phyloP scores from a whole-genome alignment of 2,113 vertebrate species.

The Salvator merianae region DNA sequence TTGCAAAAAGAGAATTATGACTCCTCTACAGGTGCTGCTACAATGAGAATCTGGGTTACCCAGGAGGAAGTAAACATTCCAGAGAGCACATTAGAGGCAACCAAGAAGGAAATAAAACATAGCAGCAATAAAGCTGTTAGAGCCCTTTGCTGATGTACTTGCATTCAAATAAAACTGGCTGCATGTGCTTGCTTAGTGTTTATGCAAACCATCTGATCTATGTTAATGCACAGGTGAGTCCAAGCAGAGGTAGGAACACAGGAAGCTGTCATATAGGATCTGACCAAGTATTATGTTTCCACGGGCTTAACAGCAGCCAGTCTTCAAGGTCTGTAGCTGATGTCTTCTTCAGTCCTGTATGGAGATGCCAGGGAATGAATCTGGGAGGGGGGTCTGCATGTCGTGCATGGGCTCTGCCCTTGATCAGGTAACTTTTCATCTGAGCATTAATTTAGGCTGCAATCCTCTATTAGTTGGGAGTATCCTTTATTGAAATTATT shows the following conservation, averaged over 20 bases:
- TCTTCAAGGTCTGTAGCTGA: background rate
- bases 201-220: background rate
- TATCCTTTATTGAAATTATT: background rate
- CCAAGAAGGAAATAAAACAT: background rate
- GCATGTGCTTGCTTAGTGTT: background rate
- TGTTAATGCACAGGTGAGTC: background rate
- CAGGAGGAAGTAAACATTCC: constrained; percentile 27
- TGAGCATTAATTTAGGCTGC: background rate
- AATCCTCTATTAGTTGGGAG: background rate
- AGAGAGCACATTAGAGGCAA: constrained; percentile 2
- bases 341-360: background rate
- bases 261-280: background rate
- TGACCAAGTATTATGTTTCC: background rate
- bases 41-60: background rate
- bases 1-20: constrained; percentile 36
- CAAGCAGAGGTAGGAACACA: background rate
- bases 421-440: too few species aligned
- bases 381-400: background rate
- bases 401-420: too few species aligned
- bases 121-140: background rate
- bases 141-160: background rate
- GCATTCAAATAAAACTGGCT: background rate
- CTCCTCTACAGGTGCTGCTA: constrained; percentile 26
- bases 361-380: background rate
- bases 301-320: too few species aligned